Conservation (phyloP, 1,140 invertebrate genomes). For the Cydia strobilella region DNA sequence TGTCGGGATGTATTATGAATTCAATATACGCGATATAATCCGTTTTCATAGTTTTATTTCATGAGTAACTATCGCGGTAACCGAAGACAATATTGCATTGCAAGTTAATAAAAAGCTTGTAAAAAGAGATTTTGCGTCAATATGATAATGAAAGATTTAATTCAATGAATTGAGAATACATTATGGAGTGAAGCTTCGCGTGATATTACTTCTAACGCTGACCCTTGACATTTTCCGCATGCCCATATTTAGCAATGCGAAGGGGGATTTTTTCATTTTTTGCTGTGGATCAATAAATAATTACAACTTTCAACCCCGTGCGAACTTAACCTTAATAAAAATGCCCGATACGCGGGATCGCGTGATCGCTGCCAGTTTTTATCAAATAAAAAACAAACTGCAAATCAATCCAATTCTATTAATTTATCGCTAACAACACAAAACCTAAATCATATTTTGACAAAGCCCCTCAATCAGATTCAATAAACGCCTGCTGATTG, state of each 20-base stretch:
- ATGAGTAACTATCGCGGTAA: too few species aligned
- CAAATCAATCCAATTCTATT: conserved; percentile 22
- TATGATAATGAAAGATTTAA: too few species aligned
- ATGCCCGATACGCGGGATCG: conserved; percentile 21
- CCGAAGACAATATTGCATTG: too few species aligned
- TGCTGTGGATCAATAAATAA: conserved; percentile 65
- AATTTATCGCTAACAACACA: conserved; percentile 34
- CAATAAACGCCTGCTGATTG: conserved; percentile 63
- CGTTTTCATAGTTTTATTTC: too few species aligned
- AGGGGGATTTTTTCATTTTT: conserved; percentile 55
- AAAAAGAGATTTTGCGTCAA: too few species aligned
- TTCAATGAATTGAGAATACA: too few species aligned
- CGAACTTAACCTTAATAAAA: conserved; percentile 50
- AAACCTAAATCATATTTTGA: conserved; percentile 39
- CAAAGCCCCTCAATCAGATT: conserved; percentile 60
- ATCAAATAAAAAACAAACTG: background rate
- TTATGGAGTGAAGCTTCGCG: background rate
- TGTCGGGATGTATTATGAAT: too few species aligned
- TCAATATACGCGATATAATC: too few species aligned
- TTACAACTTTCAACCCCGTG: conserved; percentile 51
- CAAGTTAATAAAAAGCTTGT: too few species aligned
- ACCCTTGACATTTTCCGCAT: background rate
- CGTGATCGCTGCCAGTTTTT: conserved; percentile 28
- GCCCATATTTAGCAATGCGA: conserved; percentile 45
- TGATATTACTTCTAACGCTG: background rate